Evolutionary conservation across 2,797 vertebrate genomes (phyloP).

Genomic region (Alcedo quadribrachys): DNA sequence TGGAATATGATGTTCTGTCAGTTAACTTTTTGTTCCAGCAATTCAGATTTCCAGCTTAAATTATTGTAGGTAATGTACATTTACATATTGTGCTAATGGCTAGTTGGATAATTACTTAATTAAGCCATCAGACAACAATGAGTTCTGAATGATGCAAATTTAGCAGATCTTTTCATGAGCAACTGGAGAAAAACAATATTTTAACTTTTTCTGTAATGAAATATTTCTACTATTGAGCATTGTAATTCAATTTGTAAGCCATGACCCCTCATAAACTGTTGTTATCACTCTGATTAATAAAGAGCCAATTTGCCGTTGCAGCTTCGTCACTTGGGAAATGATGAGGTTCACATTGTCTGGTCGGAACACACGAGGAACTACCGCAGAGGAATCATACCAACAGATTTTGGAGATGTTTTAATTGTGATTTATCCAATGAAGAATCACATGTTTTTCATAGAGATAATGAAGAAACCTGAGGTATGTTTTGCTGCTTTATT

Average conservation of each 20-base stretch:
- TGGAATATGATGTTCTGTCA: neutral
- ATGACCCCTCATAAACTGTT: conserved; percentile 66
- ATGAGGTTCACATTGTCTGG: conserved; percentile 99
- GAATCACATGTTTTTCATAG: conserved; percentile 96
- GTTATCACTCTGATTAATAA: conserved; percentile 77
- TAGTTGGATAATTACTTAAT: conserved; percentile 65
- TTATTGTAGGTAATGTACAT: conserved; percentile 20
- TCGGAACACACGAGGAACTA: conserved; percentile 98
- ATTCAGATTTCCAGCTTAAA: neutral
- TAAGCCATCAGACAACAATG: conserved; percentile 40
- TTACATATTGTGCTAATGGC: conserved; percentile 33
- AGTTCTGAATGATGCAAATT: conserved; percentile 30
- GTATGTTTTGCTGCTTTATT: conserved; percentile 69
- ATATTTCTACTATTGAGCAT: conserved; percentile 60
- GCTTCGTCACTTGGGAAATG: conserved; percentile 99
- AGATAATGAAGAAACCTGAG: conserved; percentile 96
- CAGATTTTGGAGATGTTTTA: conserved; percentile 96
- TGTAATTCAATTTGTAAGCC: conserved; percentile 74
- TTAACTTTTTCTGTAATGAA: conserved; percentile 62
- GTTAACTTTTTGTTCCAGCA: neutral
- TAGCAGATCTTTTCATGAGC: conserved; percentile 36
- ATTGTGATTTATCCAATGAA: conserved; percentile 98
- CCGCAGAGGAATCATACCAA: conserved; percentile 94
- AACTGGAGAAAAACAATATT: conserved; percentile 56
- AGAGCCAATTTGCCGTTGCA: conserved; percentile 80